Percentiles rank a stretch among this genome's conserved stretches.
phyloP scores from a whole-genome alignment of 1,140 invertebrate species.

The Battus philenor region DNA sequence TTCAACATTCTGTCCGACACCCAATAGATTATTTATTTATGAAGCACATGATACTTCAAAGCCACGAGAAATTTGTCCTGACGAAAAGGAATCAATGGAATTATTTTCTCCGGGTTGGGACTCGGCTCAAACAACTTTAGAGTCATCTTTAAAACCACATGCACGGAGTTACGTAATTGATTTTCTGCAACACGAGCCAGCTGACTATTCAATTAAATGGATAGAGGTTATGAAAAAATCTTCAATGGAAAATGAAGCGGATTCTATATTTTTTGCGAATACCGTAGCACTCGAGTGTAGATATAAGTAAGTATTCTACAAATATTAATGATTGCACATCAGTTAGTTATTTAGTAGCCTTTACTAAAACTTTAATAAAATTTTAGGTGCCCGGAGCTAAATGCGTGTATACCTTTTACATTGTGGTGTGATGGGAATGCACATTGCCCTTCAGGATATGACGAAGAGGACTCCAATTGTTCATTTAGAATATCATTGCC shows the following conservation, averaged over 20 bases:
- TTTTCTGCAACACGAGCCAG: conserved; percentile 82
- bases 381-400: conserved; percentile 87
- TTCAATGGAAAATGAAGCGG: conserved; percentile 71
- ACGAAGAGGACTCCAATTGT: conserved; percentile 87
- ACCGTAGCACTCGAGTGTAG: conserved; percentile 80
- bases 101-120: conserved; percentile 87
- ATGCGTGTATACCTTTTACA: conserved; percentile 89
- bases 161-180: conserved; percentile 83
- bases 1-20: conserved; percentile 79
- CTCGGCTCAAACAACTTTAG: conserved; percentile 64
- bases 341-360: neutral
- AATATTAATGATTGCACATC: conserved; percentile 4
- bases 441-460: conserved; percentile 90
- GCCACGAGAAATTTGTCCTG: conserved; percentile 81
- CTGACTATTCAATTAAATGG: conserved; percentile 85
- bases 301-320: conserved; percentile 78
- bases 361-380: conserved; percentile 10
- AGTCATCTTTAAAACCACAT: conserved; percentile 76
- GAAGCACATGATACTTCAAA: conserved; percentile 78
- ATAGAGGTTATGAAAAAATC: conserved; percentile 86
- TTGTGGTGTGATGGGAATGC: conserved; percentile 92
- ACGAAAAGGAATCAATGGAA: conserved; percentile 76
- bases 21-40: conserved; percentile 86
- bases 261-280: conserved; percentile 77
- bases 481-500: conserved; percentile 82